Evolutionary conservation across 2,113 vertebrate species (phyloP).

Genomic region (Corythoichthys haematopterus): DNA sequence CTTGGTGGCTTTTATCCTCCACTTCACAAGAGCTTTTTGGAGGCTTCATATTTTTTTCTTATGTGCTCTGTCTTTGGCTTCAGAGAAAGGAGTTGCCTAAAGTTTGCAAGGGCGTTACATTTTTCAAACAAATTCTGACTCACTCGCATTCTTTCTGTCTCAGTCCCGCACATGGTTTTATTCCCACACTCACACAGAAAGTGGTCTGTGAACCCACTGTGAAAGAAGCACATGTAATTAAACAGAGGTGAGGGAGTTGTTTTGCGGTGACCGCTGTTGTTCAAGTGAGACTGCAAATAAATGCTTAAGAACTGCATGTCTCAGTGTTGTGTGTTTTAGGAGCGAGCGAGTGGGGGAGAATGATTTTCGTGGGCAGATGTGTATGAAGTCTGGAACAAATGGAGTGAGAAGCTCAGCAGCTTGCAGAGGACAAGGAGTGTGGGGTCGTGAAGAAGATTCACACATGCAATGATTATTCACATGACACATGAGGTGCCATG

Average conservation of each 20-base stretch:
- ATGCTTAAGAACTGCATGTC: constrained; percentile 25
- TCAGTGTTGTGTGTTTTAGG: constrained; percentile 15
- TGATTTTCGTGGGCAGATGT: constrained; percentile 66
- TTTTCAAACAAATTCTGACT: constrained; percentile 8
- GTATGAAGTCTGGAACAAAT: constrained; percentile 72
- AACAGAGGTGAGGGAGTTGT: constrained; percentile 26
- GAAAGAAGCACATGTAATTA: constrained; percentile 47
- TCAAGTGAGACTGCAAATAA: constrained; percentile 25
- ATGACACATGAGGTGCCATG: constrained; percentile 35
- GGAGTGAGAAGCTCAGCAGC: constrained; percentile 70
- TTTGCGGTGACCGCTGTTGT: constrained; percentile 24
- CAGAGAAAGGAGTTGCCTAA: constrained; percentile 47
- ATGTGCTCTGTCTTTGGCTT: constrained; percentile 48
- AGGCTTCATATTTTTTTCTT: constrained; percentile 54
- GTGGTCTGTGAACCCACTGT: constrained; percentile 9
- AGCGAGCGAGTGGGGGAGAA: constrained; percentile 20
- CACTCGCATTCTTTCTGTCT: background rate
- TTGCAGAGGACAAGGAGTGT: constrained; percentile 60
- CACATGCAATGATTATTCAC: constrained; percentile 15
- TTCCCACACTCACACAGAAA: constrained; percentile 18
- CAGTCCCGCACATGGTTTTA: background rate
- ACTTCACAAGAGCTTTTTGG: constrained; percentile 66
- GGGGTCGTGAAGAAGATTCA: constrained; percentile 44
- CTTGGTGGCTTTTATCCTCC: constrained; percentile 66
- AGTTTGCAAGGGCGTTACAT: constrained; percentile 64